A percentile compares a stretch with the other conserved stretches of the same genome.
Evolutionary conservation across 2,797 vertebrate genomes (phyloP).

Genomic region (Salmo trutta): DNA sequence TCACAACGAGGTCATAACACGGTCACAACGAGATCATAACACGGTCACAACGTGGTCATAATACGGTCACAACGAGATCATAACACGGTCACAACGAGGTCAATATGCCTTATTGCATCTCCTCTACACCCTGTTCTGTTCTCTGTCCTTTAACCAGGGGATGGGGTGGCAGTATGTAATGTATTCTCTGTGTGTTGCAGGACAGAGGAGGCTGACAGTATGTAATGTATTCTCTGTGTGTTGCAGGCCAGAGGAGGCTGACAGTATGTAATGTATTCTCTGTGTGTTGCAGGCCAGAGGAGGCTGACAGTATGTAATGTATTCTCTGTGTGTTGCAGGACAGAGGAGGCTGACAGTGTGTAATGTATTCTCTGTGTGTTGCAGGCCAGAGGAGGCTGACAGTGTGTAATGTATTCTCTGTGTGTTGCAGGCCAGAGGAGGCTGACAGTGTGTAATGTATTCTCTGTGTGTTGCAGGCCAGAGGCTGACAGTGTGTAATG

Average conservation of each 20-base stretch:
- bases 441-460: background rate
- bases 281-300: no score
- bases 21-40: background rate
- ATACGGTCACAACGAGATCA: no score
- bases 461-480: constrained; percentile 41
- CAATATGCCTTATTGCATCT: no score
- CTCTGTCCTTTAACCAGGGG: background rate
- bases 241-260: background rate
- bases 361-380: background rate
- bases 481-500: constrained; percentile 29
- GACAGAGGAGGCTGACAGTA: constrained; percentile 67
- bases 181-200: background rate
- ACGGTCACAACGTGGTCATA: background rate
- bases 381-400: constrained; percentile 89
- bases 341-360: no score
- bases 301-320: no score
- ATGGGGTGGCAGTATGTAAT: background rate
- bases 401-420: background rate
- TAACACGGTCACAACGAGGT: no score
- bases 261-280: background rate
- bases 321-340: no score
- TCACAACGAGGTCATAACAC: background rate
- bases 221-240: background rate
- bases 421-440: constrained; percentile 52
- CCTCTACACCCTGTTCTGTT: background rate